phyloP scores from a whole-genome alignment of 1,140 invertebrate species.

The Gyrodactylus salaris region DNA sequence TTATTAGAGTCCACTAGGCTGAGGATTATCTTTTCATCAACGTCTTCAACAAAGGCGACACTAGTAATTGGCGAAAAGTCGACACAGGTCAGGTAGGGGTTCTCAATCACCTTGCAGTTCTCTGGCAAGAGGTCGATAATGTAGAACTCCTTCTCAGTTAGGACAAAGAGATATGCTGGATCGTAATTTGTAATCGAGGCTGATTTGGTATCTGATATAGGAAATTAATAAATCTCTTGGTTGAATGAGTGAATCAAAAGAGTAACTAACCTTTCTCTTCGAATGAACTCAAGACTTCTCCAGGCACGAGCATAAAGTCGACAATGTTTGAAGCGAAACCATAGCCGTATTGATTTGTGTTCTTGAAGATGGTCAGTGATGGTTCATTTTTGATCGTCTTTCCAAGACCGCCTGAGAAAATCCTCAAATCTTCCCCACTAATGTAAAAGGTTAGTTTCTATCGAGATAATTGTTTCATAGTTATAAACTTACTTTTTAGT shows the following conservation, averaged over 20 bases:
- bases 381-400: neutral
- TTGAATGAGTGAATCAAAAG: neutral
- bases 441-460: neutral
- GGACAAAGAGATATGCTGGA: neutral
- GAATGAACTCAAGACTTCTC: no score
- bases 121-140: neutral
- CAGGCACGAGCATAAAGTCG: neutral
- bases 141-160: neutral
- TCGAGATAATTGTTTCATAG: neutral
- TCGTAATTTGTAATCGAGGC: neutral
- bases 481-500: neutral
- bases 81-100: neutral
- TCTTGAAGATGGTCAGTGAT: neutral
- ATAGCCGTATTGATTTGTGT: neutral
- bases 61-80: neutral
- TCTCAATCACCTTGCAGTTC: neutral
- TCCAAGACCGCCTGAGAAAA: neutral
- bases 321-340: neutral
- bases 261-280: no score
- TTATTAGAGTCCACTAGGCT: neutral
- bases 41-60: neutral
- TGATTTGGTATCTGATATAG: neutral
- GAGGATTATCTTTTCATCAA: neutral
- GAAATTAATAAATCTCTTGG: neutral
- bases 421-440: neutral